Conservation (phyloP, 1,140 invertebrate species). For the Megalopta genalis region DNA sequence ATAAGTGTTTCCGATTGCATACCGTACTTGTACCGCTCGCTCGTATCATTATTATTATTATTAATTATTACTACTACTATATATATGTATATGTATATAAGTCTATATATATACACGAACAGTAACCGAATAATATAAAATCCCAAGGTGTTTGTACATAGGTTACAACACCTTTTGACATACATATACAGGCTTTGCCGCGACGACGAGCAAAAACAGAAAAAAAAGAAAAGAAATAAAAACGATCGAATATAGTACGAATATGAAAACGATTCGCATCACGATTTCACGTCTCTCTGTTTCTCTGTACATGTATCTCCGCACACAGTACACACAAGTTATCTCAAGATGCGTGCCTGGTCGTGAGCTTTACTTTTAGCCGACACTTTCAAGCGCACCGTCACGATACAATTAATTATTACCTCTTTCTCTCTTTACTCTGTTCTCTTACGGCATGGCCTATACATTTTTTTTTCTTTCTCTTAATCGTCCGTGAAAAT, state of each 20-base stretch:
- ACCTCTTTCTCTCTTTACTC: conserved; percentile 23
- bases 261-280: no score
- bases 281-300: no score
- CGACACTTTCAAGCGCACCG: conserved; percentile 50
- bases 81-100: no score
- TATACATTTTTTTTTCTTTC: background rate
- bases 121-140: no score
- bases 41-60: background rate
- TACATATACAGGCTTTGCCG: conserved; percentile 79
- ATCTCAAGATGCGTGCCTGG: background rate
- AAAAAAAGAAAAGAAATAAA: no score
- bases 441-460: conserved; percentile 46
- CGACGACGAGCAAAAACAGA: background rate
- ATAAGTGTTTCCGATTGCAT: conserved; percentile 21
- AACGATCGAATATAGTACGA: no score
- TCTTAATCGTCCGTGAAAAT: background rate
- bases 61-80: no score
- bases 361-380: conserved; percentile 1
- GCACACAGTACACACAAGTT: conserved; percentile 1
- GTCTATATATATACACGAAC: no score
- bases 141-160: conserved; percentile 10
- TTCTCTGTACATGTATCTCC: no score
- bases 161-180: conserved; percentile 46
- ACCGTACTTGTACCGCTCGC: conserved; percentile 45
- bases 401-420: conserved; percentile 28